Percentiles rank a stretch among this genome's conserved stretches.
These are phyloP conservation scores for Pachyramphus minor DNA, from an alignment of 2,113 vertebrate genomes.

Conservation along the genomic window DNA sequence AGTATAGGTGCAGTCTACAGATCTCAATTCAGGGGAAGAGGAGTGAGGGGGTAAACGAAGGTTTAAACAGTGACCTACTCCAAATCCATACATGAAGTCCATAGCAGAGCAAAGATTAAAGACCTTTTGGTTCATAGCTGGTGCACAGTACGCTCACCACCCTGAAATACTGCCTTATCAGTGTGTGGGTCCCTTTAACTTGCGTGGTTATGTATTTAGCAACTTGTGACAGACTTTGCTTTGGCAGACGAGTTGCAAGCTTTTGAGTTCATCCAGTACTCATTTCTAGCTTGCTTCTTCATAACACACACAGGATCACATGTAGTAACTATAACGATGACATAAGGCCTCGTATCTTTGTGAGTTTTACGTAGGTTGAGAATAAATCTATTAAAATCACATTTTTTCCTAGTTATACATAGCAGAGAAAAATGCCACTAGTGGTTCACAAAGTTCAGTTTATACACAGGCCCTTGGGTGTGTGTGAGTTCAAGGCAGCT, in stretches of 20 bases:
- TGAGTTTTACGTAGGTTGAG: not conserved
- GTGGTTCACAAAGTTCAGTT: not conserved
- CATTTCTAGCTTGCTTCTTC: not conserved
- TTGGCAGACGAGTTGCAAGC: not conserved
- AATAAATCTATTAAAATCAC: not conserved
- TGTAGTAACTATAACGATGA: not conserved
- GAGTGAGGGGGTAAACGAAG: not conserved
- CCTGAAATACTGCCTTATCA: not conserved
- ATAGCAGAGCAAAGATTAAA: not conserved
- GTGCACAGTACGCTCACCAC: not conserved
- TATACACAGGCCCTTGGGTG: not conserved
- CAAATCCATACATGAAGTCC: not conserved
- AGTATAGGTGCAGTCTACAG: not conserved
- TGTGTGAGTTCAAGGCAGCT: not conserved
- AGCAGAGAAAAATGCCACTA: not conserved
- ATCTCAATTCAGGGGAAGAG: not conserved
- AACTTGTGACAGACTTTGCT: slow-evolving; percentile 22
- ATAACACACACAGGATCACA: not conserved
- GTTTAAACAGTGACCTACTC: not conserved
- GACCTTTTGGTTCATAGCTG: not conserved
- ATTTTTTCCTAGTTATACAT: not conserved
- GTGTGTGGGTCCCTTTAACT: not conserved
- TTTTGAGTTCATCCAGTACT: slow-evolving; percentile 1
- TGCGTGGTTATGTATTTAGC: not conserved
- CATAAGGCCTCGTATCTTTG: not conserved